These are phyloP conservation scores for Chrysocyon brachyurus DNA, from an alignment of 2,797 vertebrate species.

Conservation along the genomic window DNA sequence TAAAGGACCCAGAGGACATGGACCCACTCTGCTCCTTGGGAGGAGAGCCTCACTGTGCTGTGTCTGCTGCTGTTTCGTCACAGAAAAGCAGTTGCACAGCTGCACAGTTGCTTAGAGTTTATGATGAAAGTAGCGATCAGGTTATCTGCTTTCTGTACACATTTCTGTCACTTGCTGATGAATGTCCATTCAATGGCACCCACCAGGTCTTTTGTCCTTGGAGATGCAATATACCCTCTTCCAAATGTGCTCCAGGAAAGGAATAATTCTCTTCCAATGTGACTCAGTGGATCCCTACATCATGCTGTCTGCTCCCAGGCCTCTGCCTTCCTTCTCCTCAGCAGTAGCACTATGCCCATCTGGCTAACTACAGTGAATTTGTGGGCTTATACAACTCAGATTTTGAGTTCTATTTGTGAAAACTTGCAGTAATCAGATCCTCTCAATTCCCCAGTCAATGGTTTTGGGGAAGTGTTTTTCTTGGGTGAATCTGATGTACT, in stretches of 20 bases:
- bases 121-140: not conserved
- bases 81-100: not conserved
- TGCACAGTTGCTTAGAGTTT: not conserved
- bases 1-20: not conserved
- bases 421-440: not conserved
- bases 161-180: not conserved
- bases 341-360: not conserved
- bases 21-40: not conserved
- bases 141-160: not conserved
- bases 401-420: not conserved
- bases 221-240: not conserved
- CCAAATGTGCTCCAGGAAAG: not conserved
- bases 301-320: not conserved
- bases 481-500: not conserved
- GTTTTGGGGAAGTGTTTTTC: not conserved
- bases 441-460: not conserved
- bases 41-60: not conserved
- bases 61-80: not conserved
- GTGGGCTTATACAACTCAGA: not conserved
- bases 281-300: not conserved
- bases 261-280: not conserved
- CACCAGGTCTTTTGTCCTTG: not conserved
- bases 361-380: not conserved
- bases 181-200: not conserved
- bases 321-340: not conserved